phyloP scores from a whole-genome alignment of 2,797 vertebrate genomes.

The Sebastes vulpes region DNA sequence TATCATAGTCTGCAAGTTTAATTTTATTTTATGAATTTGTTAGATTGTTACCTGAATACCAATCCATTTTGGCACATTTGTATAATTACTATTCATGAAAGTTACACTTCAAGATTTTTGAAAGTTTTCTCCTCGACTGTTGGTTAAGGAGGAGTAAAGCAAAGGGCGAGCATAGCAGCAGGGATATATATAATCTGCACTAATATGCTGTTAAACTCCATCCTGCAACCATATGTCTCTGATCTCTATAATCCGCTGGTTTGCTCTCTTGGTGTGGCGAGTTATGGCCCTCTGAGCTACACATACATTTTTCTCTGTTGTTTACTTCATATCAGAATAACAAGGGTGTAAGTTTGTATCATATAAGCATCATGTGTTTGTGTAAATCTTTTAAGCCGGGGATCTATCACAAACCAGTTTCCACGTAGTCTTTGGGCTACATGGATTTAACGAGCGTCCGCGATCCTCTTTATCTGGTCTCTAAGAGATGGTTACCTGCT shows the following conservation, averaged over 20 bases:
- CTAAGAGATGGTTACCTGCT: constrained; percentile 5
- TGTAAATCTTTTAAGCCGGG: not conserved
- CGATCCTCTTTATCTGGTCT: not conserved
- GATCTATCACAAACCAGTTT: not conserved
- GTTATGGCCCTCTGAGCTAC: not conserved
- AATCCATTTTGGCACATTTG: not conserved
- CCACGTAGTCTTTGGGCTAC: not conserved
- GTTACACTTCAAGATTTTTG: not conserved
- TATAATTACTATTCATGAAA: not conserved
- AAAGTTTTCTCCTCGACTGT: not conserved
- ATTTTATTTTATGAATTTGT: not conserved
- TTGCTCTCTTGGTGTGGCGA: not conserved
- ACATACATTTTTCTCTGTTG: not conserved
- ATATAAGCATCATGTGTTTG: not conserved
- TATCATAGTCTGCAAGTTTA: not conserved
- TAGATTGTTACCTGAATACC: not conserved
- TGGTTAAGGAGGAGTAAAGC: not conserved
- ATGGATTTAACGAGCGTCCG: not conserved
- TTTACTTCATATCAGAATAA: not conserved
- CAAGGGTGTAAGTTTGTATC: not conserved
- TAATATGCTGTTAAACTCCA: not conserved
- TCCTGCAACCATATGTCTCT: not conserved
- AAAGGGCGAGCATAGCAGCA: not conserved
- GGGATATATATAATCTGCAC: not conserved
- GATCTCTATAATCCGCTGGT: constrained; percentile 19